phyloP scores from a whole-genome alignment of 2,797 vertebrate genomes.

The Loris lydekkerianus region DNA sequence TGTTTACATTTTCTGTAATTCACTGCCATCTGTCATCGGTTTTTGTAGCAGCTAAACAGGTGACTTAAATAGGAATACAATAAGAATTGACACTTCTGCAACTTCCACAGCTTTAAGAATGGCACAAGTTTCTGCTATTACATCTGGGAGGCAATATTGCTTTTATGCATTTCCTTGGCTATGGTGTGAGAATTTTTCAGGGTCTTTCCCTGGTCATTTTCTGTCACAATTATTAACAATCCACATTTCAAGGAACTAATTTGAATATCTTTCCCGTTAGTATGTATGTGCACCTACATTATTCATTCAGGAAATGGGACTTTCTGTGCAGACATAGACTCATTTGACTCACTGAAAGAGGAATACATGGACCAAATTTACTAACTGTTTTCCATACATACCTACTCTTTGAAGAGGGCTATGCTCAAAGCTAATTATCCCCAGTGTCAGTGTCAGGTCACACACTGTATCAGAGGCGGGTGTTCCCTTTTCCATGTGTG shows the following conservation, averaged over 20 bases:
- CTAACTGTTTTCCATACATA: neutral
- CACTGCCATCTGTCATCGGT: neutral
- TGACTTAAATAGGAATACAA: neutral
- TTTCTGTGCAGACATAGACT: neutral
- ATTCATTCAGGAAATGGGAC: neutral
- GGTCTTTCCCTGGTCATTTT: neutral
- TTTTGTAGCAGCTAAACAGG: neutral
- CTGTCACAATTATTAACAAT: neutral
- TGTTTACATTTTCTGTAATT: neutral
- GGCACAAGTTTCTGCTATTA: neutral
- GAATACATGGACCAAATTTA: neutral
- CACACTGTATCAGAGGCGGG: neutral
- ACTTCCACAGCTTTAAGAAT: neutral
- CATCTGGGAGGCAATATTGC: neutral
- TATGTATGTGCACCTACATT: neutral
- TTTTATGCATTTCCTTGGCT: neutral
- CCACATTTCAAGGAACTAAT: neutral
- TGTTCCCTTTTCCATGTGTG: neutral
- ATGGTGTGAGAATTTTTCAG: neutral
- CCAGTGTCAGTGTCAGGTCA: neutral
- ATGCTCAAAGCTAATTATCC: neutral
- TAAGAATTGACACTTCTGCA: neutral
- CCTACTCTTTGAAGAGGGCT: neutral
- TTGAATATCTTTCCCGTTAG: neutral
- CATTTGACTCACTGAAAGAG: neutral